Base-by-base conservation (phyloP, 2,797 vertebrate genomes). In the Tokudaia muenninki region DNA sequence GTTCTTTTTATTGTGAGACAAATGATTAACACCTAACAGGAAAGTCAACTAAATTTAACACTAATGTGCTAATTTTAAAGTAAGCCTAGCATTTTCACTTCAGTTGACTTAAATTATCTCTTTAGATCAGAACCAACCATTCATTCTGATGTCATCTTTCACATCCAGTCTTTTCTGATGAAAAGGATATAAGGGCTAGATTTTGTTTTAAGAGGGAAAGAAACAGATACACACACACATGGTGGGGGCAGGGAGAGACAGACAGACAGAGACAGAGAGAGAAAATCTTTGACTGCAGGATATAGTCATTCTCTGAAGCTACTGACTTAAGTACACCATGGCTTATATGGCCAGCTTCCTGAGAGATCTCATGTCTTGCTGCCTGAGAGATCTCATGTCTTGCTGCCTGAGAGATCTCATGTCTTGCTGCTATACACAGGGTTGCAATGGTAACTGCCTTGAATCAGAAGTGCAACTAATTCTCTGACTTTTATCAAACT, bases 1-100 rank as follows among this genome's bases (percentile, higher is more conserved):
- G 24, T 74, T 29, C 37, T 59, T 91, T 81, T 93, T 26, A 90
- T 83, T 91, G 11, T 86, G 44, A 80, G 75, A 78, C 7, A 78
- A 95, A 0, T 83, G 16, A 92, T 92, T 92, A 80, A 11, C 31
- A 94, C n/a, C 70, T 88, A 92, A 94, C 90, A 89, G 34, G n/a
- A 81, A 88, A 93, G 14, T 79, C 70, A 86, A 92, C n/a, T 84
- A 93, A 83, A 72, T 95, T 95, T 91, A 95, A 86, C 59, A 92
- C 55, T 77, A 75, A 87, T 63, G 34, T 37, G 47, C 22, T 67
- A 70, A 67, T 24, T 84, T 61, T 50, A 50, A 24, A 86, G 3
- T 41, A 29, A 9, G 29, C n/a, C 4, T 65, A 92, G 72, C 31
- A 80, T 78, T 87, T 90, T 91, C 14, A 92, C 19, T 57, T 75